Base-by-base conservation (phyloP, 2,888 invertebrate genomes). In the Lamellibrachia columna region DNA sequence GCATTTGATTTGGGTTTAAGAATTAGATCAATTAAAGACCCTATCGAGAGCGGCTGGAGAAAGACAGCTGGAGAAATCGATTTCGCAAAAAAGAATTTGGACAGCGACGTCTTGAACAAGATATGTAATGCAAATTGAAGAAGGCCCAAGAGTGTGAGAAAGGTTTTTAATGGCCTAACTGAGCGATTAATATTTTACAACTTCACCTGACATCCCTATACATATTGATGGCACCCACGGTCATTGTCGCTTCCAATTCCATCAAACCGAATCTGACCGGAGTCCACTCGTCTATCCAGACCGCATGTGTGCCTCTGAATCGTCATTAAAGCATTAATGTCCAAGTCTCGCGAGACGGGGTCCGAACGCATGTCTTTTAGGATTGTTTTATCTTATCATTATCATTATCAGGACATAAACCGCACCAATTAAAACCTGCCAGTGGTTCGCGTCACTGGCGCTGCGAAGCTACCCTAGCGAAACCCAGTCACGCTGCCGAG, bases 311-410 rank as follows among this genome's bases (percentile, higher is more conserved):
- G 75, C 75, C 75, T 75, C 75, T 6, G 75, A 75, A 15, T 75
- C 75, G 75, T 75, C 75, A 75, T 75, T 75, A 75, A 75, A 75
- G n/a, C 22, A 75, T 75, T 75, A 15, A 75, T 75, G 15, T 75
- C 75, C 75, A 75, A 75, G 75, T 75, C 75, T 75, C 75, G 75
- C n/a, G 75, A 75, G 75, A 75, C 75, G 15, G 75, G 75, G 75
- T 75, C 15, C 15, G 75, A 75, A 75, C 55, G 75, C 75, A n/a
- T 22, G 75, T 75, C 22, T 75, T 75, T 75, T 75, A 75, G 75
- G 75, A 15, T 75, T 11, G 75, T 75, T 15, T 75, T 75, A 75
- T 75, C 75, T 75, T 0, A 40, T 40, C 40, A 1, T 40, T n/a
- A n/a, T 15, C 75, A 75, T 75, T 75, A 75, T 75, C 75, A 22